Conservation (phyloP, 2,113 vertebrate genomes). For the Condylura cristata region DNA sequence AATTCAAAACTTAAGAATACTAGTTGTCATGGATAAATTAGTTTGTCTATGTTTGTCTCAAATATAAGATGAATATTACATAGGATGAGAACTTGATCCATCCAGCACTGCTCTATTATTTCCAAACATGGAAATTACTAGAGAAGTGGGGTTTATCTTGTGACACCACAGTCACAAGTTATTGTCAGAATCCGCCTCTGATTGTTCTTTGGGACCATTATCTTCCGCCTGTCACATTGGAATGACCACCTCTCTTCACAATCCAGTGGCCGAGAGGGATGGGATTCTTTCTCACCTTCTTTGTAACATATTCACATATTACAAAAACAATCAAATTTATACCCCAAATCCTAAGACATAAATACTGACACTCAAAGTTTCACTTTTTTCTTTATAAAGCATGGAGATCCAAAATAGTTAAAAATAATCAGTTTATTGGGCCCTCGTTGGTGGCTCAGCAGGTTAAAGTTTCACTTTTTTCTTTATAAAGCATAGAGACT, state of each 20-base stretch:
- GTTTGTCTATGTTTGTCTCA: background rate
- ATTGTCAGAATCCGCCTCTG: background rate
- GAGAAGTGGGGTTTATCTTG: background rate
- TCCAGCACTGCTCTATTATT: background rate
- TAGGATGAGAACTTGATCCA: background rate
- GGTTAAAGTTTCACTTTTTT: no score
- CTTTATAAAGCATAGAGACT: no score
- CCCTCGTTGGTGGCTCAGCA: no score
- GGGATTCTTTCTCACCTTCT: background rate
- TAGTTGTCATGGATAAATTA: background rate
- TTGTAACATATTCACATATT: background rate
- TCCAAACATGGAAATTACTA: background rate
- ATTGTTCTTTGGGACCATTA: background rate
- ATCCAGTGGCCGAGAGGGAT: background rate
- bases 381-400: constrained; percentile 32
- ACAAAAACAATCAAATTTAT: background rate
- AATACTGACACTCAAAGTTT: background rate
- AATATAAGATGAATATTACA: background rate
- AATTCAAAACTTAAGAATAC: background rate
- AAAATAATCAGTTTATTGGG: constrained; percentile 64
- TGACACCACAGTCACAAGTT: background rate
- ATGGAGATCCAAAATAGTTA: constrained; percentile 37
- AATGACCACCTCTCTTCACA: background rate
- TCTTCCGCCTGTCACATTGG: background rate
- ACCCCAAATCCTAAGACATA: background rate